These are phyloP conservation scores for Harmothoe impar DNA, from an alignment of 2,888 invertebrate species.

Conservation along the genomic window DNA sequence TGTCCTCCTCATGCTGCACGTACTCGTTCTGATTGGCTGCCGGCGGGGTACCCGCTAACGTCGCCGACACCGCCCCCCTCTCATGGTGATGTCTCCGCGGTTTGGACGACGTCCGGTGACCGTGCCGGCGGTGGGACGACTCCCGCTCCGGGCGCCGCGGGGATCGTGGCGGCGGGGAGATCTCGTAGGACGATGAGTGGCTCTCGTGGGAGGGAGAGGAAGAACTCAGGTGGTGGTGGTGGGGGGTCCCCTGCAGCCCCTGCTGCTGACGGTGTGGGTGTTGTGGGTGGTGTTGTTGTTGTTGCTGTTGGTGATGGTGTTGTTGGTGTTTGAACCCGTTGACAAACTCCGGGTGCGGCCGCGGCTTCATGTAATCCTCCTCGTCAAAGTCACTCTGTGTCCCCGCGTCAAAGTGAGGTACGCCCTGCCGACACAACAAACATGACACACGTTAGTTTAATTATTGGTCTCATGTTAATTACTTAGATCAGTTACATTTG, in stretches of 20 bases:
- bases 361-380: constrained; percentile 50
- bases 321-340: background rate
- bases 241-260: background rate
- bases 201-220: constrained; percentile 28
- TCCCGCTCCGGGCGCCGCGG: background rate
- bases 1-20: constrained; percentile 14
- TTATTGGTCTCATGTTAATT: too few species aligned
- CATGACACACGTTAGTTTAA: background rate
- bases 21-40: constrained; percentile 33
- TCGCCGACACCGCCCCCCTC: background rate
- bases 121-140: background rate
- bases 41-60: background rate
- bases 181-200: constrained; percentile 30
- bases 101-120: background rate
- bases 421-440: background rate
- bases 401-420: constrained; percentile 58
- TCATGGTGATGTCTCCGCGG: background rate
- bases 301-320: background rate
- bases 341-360: background rate
- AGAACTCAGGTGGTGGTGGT: background rate
- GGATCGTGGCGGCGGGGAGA: background rate
- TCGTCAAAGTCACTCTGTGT: constrained; percentile 63
- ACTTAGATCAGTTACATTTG: too few species aligned
- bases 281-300: background rate
- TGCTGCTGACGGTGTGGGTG: background rate